Evolutionary conservation across 2,888 invertebrate genomes (phyloP).

Genomic region (Petrolisthes cinctipes): DNA sequence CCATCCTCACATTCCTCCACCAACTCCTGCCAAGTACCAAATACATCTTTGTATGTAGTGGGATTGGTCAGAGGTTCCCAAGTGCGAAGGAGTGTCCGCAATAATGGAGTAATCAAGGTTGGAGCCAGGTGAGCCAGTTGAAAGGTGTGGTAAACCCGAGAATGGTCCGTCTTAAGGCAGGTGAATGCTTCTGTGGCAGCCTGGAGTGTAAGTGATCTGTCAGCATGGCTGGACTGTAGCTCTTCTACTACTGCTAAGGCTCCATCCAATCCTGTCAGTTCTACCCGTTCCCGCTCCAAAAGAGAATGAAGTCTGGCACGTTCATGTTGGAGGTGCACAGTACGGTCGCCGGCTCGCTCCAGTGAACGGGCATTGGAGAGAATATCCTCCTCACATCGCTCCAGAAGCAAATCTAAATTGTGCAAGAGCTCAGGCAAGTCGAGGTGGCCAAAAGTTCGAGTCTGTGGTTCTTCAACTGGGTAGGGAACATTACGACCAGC

Average conservation of each 20-base stretch:
- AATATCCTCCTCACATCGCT: conserved; percentile 95
- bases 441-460: conserved; percentile 70
- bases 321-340: conserved; percentile 84
- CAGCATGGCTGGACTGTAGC: conserved; percentile 68
- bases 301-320: conserved; percentile 78
- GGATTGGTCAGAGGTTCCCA: conserved; percentile 83
- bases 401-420: conserved; percentile 90
- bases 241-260: conserved; percentile 79
- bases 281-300: conserved; percentile 79
- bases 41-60: conserved; percentile 69
- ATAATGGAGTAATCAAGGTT: conserved; percentile 84
- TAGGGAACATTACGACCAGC: conserved; percentile 77
- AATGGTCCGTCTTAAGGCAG: conserved; percentile 72
- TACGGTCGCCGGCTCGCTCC: conserved; percentile 82
- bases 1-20: conserved; percentile 69
- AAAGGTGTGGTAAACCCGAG: conserved; percentile 60
- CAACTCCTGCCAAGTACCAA: conserved; percentile 71
- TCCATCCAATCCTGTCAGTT: conserved; percentile 80
- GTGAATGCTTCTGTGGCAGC: conserved; percentile 76
- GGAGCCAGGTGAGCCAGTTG: conserved; percentile 78
- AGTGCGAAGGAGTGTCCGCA: conserved; percentile 80
- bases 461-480: conserved; percentile 74
- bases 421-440: conserved; percentile 89
- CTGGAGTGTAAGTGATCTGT: conserved; percentile 74
- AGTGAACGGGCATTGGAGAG: conserved; percentile 85